These are phyloP conservation scores for Brachionus sp. DNA, from an alignment of 1,140 invertebrate species.

Conservation along the genomic window DNA sequence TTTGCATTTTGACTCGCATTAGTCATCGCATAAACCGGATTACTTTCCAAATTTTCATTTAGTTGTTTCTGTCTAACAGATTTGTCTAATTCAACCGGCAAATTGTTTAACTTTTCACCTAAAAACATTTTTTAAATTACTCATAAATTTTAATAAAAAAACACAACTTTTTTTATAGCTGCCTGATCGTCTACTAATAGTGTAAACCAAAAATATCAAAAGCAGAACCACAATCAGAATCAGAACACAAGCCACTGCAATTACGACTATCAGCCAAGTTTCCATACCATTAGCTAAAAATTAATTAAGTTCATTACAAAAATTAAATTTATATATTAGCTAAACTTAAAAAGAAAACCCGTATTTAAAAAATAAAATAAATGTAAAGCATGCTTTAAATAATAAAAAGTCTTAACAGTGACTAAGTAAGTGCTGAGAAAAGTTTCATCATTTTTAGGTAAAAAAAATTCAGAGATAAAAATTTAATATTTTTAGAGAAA, in stretches of 20 bases:
- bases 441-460: not conserved
- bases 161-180: not conserved
- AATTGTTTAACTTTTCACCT: not conserved
- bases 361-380: not conserved
- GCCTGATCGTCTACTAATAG: not conserved
- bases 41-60: not conserved
- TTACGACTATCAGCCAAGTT: not conserved
- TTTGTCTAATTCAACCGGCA: not conserved
- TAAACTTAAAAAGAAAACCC: not conserved
- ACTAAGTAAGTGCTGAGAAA: not conserved
- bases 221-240: not conserved
- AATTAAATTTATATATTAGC: not conserved
- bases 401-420: not conserved
- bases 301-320: not conserved
- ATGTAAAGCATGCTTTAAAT: not conserved
- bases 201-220: not conserved
- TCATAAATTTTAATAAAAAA: not conserved
- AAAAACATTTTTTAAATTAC: not conserved
- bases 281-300: not conserved
- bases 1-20: not conserved
- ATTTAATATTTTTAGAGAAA: not conserved
- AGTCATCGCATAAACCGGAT: not conserved
- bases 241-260: not conserved
- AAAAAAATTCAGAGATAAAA: not conserved
- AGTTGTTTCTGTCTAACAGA: not conserved